phyloP scores from a whole-genome alignment of 2,113 vertebrate species.

The Strigops habroptila region DNA sequence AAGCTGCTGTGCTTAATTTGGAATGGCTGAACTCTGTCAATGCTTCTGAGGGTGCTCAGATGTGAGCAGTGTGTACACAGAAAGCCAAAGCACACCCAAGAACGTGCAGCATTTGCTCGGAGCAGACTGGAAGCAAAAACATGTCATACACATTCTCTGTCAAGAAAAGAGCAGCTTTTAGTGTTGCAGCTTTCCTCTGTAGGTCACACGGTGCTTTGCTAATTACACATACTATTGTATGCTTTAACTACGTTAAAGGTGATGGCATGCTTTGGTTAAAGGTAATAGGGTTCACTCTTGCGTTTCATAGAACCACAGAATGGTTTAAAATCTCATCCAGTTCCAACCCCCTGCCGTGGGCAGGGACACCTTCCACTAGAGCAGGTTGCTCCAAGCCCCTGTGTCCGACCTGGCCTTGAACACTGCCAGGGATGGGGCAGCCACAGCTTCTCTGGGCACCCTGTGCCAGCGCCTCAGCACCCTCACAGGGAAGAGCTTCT shows the following conservation, averaged over 20 bases:
- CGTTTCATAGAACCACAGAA: neutral
- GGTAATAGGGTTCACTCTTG: neutral
- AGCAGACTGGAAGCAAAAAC: neutral
- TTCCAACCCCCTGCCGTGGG: neutral
- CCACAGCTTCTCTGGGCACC: too few relatives aligned
- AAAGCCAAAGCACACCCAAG: rapidly evolving
- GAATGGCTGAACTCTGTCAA: neutral
- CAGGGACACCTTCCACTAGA: neutral
- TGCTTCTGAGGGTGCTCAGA: neutral
- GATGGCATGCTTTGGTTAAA: rapidly evolving
- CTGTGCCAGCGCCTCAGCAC: neutral
- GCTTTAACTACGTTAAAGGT: neutral
- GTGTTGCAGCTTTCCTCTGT: neutral
- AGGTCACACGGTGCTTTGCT: neutral
- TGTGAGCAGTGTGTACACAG: neutral
- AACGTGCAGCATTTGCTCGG: neutral
- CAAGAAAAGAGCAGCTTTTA: neutral
- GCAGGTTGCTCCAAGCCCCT: neutral
- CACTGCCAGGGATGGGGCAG: neutral
- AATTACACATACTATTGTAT: rapidly evolving
- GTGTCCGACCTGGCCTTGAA: neutral
- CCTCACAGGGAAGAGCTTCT: neutral
- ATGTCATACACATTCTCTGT: neutral
- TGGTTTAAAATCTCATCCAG: neutral
- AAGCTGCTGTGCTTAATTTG: neutral